Conservation (phyloP, 2,888 invertebrate genomes). For the Sphaerophoria taeniata region DNA sequence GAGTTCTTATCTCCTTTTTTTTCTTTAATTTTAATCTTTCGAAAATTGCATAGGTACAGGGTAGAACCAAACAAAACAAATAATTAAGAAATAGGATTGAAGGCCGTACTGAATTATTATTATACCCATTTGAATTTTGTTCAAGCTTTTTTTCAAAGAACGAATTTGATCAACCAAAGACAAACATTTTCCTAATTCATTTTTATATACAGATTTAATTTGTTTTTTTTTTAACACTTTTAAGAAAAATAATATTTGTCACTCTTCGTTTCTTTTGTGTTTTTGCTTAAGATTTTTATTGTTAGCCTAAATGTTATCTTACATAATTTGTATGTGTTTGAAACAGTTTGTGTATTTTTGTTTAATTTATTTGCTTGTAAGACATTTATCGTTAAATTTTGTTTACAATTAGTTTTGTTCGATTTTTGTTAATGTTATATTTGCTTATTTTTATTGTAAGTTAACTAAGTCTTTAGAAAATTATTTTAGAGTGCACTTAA, state of each 20-base stretch:
- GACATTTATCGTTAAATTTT: slow-evolving; percentile 46
- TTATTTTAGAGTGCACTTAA: slow-evolving; percentile 69
- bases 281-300: slow-evolving; percentile 14
- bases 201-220: background rate
- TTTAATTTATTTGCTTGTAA: slow-evolving; percentile 30
- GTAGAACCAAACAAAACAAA: slow-evolving; percentile 22
- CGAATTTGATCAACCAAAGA: background rate
- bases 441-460: slow-evolving; percentile 46
- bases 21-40: slow-evolving; percentile 8
- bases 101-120: slow-evolving; percentile 18
- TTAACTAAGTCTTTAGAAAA: slow-evolving; percentile 62
- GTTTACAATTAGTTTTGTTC: slow-evolving; percentile 23
- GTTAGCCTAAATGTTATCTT: slow-evolving; percentile 22
- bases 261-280: slow-evolving; percentile 21
- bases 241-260: slow-evolving; percentile 16
- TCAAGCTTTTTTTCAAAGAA: background rate
- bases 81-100: background rate
- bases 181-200: background rate
- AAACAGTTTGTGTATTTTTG: slow-evolving; percentile 31
- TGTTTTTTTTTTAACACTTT: slow-evolving; percentile 1
- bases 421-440: slow-evolving; percentile 12
- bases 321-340: slow-evolving; percentile 20
- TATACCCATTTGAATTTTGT: background rate
- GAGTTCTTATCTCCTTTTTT: background rate
- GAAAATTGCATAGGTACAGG: slow-evolving; percentile 28